These are phyloP conservation scores for Syritta pipiens DNA, from an alignment of 2,888 invertebrate species.

Conservation along the genomic window DNA sequence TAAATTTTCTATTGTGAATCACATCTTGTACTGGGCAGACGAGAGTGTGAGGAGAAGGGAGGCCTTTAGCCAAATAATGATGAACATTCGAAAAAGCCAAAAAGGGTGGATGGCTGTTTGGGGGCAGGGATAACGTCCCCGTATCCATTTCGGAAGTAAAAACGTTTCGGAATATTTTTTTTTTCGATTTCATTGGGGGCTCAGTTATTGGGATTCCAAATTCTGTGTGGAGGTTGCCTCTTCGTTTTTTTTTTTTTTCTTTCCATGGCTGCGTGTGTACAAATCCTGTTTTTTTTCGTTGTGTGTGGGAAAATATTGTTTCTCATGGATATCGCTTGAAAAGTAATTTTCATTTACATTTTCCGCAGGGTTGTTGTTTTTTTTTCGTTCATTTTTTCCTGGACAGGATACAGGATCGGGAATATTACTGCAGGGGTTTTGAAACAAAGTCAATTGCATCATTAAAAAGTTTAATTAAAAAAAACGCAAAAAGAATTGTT, in stretches of 20 bases:
- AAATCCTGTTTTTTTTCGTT: no score
- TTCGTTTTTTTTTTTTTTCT: background rate
- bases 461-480: conserved; percentile 65
- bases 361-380: conserved; percentile 38
- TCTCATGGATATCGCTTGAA: conserved; percentile 46
- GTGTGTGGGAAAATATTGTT: conserved; percentile 45
- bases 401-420: conserved; percentile 2
- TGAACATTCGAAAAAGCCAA: conserved; percentile 24
- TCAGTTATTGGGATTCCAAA: conserved; percentile 16
- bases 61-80: conserved; percentile 38
- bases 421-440: conserved; percentile 25
- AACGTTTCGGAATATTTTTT: conserved; percentile 20
- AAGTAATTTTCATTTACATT: conserved; percentile 57
- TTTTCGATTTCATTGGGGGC: conserved; percentile 33
- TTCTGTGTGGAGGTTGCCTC: conserved; percentile 1
- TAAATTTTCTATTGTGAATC: conserved; percentile 60
- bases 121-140: background rate
- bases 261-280: no score
- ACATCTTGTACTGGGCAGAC: conserved; percentile 22
- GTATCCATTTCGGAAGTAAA: conserved; percentile 13
- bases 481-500: no score
- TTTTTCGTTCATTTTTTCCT: background rate
- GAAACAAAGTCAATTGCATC: conserved; percentile 60
- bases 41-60: background rate
- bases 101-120: background rate